Evolutionary conservation across 2,888 invertebrate species (phyloP).

Genomic region (Sphaerophoria rueppellii): DNA sequence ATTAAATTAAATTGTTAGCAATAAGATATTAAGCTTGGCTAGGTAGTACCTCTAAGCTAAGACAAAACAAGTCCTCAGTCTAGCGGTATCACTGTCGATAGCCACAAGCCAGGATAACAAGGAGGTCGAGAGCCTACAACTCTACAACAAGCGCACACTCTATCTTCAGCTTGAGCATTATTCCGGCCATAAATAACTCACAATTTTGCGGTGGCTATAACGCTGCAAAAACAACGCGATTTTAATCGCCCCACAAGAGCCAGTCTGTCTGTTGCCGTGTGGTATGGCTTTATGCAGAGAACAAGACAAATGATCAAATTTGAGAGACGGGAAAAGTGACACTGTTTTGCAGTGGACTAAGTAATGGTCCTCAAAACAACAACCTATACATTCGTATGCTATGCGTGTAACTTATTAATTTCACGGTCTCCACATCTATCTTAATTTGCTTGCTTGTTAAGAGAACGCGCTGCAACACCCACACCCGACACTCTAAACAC

Average conservation of each 20-base stretch:
- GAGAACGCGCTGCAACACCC: constrained; percentile 50
- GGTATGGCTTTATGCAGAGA: constrained; percentile 5
- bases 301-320: constrained; percentile 62
- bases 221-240: constrained; percentile 62
- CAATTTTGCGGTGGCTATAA: constrained; percentile 59
- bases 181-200: constrained; percentile 70
- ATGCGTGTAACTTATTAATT: constrained; percentile 73
- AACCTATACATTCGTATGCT: constrained; percentile 23
- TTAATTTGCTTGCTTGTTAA: constrained; percentile 65
- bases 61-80: constrained; percentile 66
- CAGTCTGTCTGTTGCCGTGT: constrained; percentile 50
- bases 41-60: constrained; percentile 56
- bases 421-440: constrained; percentile 69
- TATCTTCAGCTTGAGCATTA: constrained; percentile 38
- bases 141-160: constrained; percentile 41
- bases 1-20: constrained; percentile 73
- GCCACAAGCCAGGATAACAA: constrained; percentile 70
- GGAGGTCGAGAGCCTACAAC: constrained; percentile 64
- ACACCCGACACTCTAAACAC: constrained; percentile 43
- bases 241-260: constrained; percentile 66
- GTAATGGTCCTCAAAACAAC: constrained; percentile 27
- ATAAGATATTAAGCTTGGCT: constrained; percentile 66
- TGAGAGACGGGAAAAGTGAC: constrained; percentile 40
- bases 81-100: constrained; percentile 57
- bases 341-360: neutral